Evolutionary conservation across 1,140 invertebrate species (phyloP).

Genomic region (Drosophila baimaii): DNA sequence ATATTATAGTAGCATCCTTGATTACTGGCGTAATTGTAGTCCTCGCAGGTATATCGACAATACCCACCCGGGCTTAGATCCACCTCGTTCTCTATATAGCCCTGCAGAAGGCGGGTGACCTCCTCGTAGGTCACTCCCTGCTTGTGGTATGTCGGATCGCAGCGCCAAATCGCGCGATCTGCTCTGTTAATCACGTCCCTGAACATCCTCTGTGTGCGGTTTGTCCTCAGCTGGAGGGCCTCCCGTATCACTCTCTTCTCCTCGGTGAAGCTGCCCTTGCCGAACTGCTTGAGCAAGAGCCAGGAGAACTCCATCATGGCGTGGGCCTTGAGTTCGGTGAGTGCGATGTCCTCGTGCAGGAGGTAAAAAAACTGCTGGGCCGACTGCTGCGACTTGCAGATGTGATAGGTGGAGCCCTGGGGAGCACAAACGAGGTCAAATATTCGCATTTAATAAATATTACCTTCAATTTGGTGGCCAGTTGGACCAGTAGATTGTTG

Average conservation of each 20-base stretch:
- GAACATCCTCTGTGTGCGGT: not conserved
- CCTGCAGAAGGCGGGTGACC: constrained; percentile 92
- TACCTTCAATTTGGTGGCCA: not conserved
- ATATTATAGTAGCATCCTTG: constrained; percentile 89
- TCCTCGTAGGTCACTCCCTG: constrained; percentile 89
- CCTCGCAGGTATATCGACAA: constrained; percentile 91
- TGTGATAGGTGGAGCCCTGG: not conserved
- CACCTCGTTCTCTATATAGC: constrained; percentile 94
- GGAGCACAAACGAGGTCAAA: not conserved
- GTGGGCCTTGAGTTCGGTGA: not conserved
- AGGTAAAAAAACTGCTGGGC: not conserved
- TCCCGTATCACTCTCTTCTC: not conserved
- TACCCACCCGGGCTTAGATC: constrained; percentile 90
- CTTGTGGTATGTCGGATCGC: constrained; percentile 87
- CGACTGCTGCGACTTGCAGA: not conserved
- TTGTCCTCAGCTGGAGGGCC: not conserved
- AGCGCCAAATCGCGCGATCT: constrained; percentile 89
- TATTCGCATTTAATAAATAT: too few species aligned
- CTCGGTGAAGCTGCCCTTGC: not conserved
- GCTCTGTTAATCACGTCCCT: constrained; percentile 67
- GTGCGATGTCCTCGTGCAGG: not conserved
- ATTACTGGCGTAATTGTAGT: constrained; percentile 89
- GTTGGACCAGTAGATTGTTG: not conserved
- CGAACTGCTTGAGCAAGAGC: not conserved
- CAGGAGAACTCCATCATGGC: constrained; percentile 1